phyloP scores from a whole-genome alignment of 2,113 vertebrate species.

The Onychostoma macrolepis region DNA sequence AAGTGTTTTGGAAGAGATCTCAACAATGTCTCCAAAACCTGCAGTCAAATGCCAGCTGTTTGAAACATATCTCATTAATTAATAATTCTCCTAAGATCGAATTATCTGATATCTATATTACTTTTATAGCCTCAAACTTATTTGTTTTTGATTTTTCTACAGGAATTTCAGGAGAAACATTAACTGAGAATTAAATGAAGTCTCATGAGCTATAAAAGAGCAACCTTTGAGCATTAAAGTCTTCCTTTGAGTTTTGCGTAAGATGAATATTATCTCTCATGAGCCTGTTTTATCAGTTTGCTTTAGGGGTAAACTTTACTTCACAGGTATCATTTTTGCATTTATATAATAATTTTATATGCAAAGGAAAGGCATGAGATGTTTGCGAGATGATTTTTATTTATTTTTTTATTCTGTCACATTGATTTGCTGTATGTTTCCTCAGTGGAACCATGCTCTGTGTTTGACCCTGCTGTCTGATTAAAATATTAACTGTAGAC shows the following conservation, averaged over 20 bases:
- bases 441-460: neutral
- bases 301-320: neutral
- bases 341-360: neutral
- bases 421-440: neutral
- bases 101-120: too few species aligned
- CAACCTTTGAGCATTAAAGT: neutral
- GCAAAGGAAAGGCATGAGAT: neutral
- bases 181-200: neutral
- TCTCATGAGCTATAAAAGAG: neutral
- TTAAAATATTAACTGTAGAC: slow-evolving; percentile 70
- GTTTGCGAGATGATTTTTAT: neutral
- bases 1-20: too few species aligned
- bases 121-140: neutral
- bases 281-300: neutral
- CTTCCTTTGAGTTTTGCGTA: neutral
- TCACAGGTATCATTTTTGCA: neutral
- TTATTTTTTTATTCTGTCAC: neutral
- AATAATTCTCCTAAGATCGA: too few species aligned
- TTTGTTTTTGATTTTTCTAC: neutral
- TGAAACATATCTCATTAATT: too few species aligned
- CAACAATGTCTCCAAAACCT: too few species aligned
- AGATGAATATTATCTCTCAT: neutral
- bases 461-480: slow-evolving; percentile 53
- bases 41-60: too few species aligned
- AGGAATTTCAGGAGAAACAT: neutral